phyloP scores from a whole-genome alignment of 2,113 vertebrate species.

The Hiodon tergisus region DNA sequence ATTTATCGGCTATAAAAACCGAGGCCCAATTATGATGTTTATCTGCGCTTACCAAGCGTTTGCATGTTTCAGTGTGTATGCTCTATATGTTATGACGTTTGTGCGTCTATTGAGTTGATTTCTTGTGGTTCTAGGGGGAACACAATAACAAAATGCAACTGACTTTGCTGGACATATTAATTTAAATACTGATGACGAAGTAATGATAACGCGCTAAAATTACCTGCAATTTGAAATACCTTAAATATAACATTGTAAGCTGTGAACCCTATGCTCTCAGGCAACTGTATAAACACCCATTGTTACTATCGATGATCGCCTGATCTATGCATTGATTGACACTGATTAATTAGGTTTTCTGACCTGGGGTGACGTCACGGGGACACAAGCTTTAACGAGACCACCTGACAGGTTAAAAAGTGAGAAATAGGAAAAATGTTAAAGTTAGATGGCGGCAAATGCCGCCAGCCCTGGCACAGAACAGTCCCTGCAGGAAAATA shows the following conservation, averaged over 20 bases:
- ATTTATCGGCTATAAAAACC: slow-evolving; percentile 5
- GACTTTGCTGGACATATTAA: too few relatives aligned
- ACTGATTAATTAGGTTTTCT: slow-evolving; percentile 68
- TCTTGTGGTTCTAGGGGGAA: background rate
- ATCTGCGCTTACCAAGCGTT: background rate
- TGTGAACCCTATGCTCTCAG: background rate
- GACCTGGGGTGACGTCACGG: slow-evolving; percentile 33
- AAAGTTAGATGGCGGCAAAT: slow-evolving; percentile 7
- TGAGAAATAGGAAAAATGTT: slow-evolving; percentile 23
- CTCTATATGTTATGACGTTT: background rate
- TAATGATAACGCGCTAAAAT: too few relatives aligned
- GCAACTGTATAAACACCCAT: background rate
- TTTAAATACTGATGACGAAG: too few relatives aligned
- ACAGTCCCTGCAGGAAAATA: background rate
- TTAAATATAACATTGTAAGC: background rate
- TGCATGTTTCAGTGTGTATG: background rate
- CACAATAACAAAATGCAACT: too few relatives aligned
- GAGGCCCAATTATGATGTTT: background rate
- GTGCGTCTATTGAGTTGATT: background rate
- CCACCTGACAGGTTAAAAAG: slow-evolving; percentile 37
- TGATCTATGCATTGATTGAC: slow-evolving; percentile 72
- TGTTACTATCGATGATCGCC: slow-evolving; percentile 54
- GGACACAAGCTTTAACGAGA: slow-evolving; percentile 17
- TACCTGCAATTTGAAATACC: background rate
- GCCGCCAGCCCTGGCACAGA: background rate